Base-by-base conservation (phyloP, 2,888 invertebrate genomes). In the Teleiodes luculella region DNA sequence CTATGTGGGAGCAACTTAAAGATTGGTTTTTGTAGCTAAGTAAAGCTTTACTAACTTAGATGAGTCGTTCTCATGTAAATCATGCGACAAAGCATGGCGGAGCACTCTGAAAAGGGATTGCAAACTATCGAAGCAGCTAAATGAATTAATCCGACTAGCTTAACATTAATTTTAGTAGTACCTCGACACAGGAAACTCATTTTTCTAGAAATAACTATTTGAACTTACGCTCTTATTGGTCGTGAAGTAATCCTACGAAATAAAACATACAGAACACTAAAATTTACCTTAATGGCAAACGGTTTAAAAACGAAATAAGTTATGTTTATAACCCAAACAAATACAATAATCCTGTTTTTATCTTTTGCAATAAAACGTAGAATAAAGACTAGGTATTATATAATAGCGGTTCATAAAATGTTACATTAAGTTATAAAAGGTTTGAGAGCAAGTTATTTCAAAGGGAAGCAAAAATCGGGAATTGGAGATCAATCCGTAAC, bases 201-300 rank as follows among this genome's bases (percentile, higher is more conserved):
- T 24, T 3, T 24, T 24, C 6, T 24, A 11, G 18, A 11, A 20
- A 18, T 10, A 8, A 43, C n/a, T 4, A 4, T 28, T n/a, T n/a
- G 2, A 43, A 43, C 43, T 43, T 43, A 43, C 43, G 13, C 28
- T 43, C 13, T 28, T 28, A 16, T 18, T 37, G 43, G n/a, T 43
- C 43, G 20, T 28, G 43, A 43, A 43, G 43, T 43, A 43, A 28
- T 43, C 43, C 43, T 43, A 43, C 20, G 43, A 43, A 43, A 43
- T 28, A 43, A 43, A 28, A 43, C n/a, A n/a, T n/a, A n/a, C n/a
- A n/a, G n/a, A n/a, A n/a, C n/a, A n/a, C n/a, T n/a, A n/a, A n/a
- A n/a, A n/a, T n/a, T n/a, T n/a, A n/a, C n/a, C n/a, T n/a, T n/a
- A n/a, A n/a, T n/a, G n/a, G n/a, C n/a, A n/a, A n/a, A n/a, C n/a